Percentiles rank a stretch among this genome's conserved stretches.
Evolutionary conservation across 2,888 invertebrate species (phyloP).

Genomic region (Thera obeliscata): DNA sequence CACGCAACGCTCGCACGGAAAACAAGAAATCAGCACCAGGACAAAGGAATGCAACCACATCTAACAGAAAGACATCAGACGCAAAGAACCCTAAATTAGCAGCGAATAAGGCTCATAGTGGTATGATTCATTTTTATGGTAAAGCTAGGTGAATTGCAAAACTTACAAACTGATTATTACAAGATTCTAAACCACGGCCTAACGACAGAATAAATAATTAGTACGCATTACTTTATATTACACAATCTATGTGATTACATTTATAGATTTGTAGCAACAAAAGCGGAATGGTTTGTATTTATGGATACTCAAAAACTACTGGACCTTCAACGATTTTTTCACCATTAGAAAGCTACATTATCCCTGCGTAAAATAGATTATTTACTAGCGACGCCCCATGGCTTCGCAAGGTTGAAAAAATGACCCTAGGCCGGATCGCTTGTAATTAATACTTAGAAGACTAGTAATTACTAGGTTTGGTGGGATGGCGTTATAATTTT

Average conservation of each 20-base stretch:
- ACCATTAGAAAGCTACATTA: too few species aligned
- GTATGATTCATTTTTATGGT: slow-evolving; percentile 48
- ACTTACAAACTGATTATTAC: neutral
- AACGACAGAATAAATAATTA: neutral
- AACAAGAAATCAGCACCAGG: slow-evolving; percentile 61
- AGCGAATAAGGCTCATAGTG: slow-evolving; percentile 71
- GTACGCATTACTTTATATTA: neutral
- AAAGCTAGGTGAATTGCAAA: neutral
- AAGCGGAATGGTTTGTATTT: too few species aligned
- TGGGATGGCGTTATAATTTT: too few species aligned
- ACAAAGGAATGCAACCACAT: slow-evolving; percentile 67
- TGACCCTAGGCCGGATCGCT: too few species aligned
- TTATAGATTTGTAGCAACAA: neutral
- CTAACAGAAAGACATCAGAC: slow-evolving; percentile 72
- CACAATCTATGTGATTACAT: neutral
- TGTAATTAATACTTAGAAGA: too few species aligned
- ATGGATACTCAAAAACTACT: too few species aligned
- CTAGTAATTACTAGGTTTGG: too few species aligned
- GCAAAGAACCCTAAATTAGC: slow-evolving; percentile 67
- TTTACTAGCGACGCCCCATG: too few species aligned
- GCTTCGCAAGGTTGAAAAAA: too few species aligned
- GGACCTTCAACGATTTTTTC: too few species aligned
- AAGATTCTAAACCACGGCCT: too few species aligned
- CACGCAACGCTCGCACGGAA: slow-evolving; percentile 59
- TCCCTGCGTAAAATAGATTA: too few species aligned